Evolutionary conservation across 1,140 invertebrate genomes (phyloP), one percentile per base, ranked within the genome.

Genomic region (Chlorops oryzae): DNA sequence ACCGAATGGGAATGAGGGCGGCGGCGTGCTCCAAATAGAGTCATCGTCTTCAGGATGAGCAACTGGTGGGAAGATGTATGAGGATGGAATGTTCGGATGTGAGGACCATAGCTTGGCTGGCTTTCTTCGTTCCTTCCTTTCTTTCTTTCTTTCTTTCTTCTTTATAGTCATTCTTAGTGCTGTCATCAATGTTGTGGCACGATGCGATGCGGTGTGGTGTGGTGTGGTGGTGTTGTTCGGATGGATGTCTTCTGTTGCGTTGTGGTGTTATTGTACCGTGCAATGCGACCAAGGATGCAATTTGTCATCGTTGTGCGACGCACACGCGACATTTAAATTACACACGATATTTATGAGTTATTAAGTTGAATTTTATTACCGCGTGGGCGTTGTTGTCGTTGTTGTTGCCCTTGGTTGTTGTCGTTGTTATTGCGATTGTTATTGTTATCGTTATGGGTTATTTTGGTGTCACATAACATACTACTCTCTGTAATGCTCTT

Each of bases 311-410:
- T 15, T n/a, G 5, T 20, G 25, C 5, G 32, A 20, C 23, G 34
- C 45, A 24, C 15, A 37, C 10, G 21, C 45, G 32, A 47, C 45
- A 47, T 22, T 37, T 37, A 47, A 34, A 47, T 47, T 47, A 47
- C 45, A 2, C n/a, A 21, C 18, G 12, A 47, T 37, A 47, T 35
- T 47, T 47, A 47, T 47, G 45, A 47, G 45, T 47, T 47, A 47
- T 47, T 47, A 47, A 47, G 45, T 37, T 47, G 45, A 20, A 35
- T 47, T 47, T 47, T 47, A 47, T 47, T 47, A 34, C 34, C 45
- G 22, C n/a, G 45, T 47, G 45, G 45, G 45, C 45, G 45, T 45
- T n/a, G 10, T 23, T 42, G 40, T 42, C 15, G 42, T 45, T 28
- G 23, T 25, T n/a, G 13, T 40, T 21, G 3, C 9, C 15, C 18